These are phyloP conservation scores for Epicauta chinensis DNA, from an alignment of 1,140 invertebrate species.

Conservation along the genomic window DNA sequence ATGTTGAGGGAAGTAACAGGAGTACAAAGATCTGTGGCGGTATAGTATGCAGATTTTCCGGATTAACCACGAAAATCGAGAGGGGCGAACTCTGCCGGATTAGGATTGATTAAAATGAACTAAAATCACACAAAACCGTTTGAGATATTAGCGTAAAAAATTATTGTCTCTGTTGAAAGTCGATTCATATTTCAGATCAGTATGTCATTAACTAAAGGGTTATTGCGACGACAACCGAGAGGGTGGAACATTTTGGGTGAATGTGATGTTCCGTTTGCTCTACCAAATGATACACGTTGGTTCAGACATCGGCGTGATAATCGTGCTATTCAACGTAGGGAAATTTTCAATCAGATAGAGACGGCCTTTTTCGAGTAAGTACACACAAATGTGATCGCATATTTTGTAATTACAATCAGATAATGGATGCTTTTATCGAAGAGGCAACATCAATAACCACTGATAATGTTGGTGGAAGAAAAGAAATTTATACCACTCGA, in stretches of 20 bases:
- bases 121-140: too few species aligned
- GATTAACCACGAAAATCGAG: too few species aligned
- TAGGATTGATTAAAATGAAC: too few species aligned
- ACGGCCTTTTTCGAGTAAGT: constrained; percentile 18
- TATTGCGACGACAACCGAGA: constrained; percentile 23
- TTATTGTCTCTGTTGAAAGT: too few species aligned
- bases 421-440: too few species aligned
- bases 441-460: too few species aligned
- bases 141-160: too few species aligned
- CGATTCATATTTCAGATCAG: constrained; percentile 25
- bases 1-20: constrained; percentile 13
- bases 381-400: too few species aligned
- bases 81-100: too few species aligned
- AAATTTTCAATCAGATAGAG: constrained; percentile 17
- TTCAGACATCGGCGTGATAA: neutral
- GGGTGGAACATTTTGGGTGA: constrained; percentile 19
- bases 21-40: constrained; percentile 5
- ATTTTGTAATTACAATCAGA: neutral
- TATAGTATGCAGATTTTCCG: constrained; percentile 10
- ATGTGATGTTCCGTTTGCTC: constrained; percentile 23
- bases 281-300: constrained; percentile 22
- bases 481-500: too few species aligned
- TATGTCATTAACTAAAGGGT: constrained; percentile 18
- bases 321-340: constrained; percentile 17
- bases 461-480: too few species aligned